Evolutionary conservation across 1,140 invertebrate species (phyloP), one percentile per base, ranked within the genome.

Genomic region (Sycophila sp.): DNA sequence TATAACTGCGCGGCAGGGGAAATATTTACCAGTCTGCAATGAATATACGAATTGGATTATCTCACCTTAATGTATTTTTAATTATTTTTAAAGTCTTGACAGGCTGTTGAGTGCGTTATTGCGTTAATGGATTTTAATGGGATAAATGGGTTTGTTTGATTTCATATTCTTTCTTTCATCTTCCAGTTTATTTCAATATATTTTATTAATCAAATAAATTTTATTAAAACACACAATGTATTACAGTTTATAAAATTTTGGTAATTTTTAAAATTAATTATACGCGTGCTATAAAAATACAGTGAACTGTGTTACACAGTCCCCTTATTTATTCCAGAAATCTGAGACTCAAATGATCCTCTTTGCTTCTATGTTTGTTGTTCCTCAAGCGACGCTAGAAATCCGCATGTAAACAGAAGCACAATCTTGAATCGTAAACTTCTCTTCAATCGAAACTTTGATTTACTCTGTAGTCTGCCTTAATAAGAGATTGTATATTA

Each of bases 391-490:
- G 28, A 38, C 26, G 55, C 15, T 34, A 34, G 55, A 22, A 58
- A 58, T 40, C 38, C 34, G 28, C 19, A 17, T 38, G 55, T 38
- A 58, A 58, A 58, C 19, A 58, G 32, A 22, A 19, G 34, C 28
- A 58, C 34, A 58, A 58, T 58, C 34, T 58, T 17, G 34, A 38
- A 58, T 58, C 55, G 55, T 58, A 58, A 58, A 58, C 55, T 55
- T 55, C 51, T 58, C 32, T 58, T 38, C 55, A 58, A 58, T 58
- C 34, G 22, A 58, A 58, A 58, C 32, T 58, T 58, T 38, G 32
- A 40, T 58, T 38, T 58, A 58, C 32, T 58, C 22, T 58, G 34
- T 1, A 15, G 22, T 17, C 10, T 22, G 8, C 13, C 34, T 24
- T 26, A n/a, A 55, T 40, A 26, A 22, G 19, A 36, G 17, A 58